phyloP scores from a whole-genome alignment of 2,113 vertebrate genomes.

The Alouatta palliata region DNA sequence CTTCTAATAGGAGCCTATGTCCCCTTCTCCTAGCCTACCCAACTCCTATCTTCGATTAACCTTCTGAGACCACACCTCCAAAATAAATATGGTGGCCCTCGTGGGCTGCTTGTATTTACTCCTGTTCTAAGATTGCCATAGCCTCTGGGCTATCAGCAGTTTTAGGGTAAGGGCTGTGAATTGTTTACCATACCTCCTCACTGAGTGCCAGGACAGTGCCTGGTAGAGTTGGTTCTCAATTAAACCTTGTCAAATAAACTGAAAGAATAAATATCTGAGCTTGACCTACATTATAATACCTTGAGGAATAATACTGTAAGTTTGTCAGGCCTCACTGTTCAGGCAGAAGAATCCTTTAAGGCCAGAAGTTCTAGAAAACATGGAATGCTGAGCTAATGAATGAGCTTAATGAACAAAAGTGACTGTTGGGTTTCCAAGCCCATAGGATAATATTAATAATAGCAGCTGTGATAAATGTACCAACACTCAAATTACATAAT shows the following conservation, averaged over 20 bases:
- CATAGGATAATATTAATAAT: neutral
- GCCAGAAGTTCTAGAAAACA: neutral
- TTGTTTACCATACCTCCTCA: neutral
- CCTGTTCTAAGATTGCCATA: neutral
- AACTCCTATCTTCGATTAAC: neutral
- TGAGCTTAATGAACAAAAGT: neutral
- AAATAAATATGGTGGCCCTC: neutral
- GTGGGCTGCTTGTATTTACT: neutral
- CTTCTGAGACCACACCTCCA: neutral
- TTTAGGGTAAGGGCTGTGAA: neutral
- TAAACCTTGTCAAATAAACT: neutral
- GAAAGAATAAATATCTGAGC: slow-evolving; percentile 1
- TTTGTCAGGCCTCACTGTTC: neutral
- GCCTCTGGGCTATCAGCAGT: neutral
- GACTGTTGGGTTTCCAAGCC: neutral
- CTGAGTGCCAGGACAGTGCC: neutral
- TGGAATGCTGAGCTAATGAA: neutral
- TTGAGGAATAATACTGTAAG: neutral
- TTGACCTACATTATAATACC: neutral
- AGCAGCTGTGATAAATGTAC: neutral
- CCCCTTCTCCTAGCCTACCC: neutral
- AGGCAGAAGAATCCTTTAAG: neutral
- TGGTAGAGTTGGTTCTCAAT: neutral
- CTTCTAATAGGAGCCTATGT: neutral
- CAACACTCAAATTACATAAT: neutral